Evolutionary conservation across 2,113 vertebrate genomes (phyloP).

Genomic region (Campylomormyrus numenius): DNA sequence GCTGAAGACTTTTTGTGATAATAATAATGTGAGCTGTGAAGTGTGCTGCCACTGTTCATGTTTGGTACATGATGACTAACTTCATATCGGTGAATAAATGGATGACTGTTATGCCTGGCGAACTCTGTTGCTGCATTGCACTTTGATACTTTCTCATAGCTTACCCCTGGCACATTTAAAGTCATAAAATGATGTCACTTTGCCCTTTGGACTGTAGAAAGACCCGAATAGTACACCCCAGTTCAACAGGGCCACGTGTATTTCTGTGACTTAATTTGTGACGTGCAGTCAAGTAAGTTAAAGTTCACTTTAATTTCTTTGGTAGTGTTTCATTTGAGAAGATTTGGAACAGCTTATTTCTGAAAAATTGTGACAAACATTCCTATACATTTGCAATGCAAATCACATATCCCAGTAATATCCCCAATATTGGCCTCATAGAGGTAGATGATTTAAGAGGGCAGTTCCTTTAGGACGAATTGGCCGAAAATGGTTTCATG

Average conservation of each 20-base stretch:
- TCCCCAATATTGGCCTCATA: not conserved
- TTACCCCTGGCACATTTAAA: not conserved
- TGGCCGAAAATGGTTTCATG: not conserved
- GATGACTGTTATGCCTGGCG: not conserved
- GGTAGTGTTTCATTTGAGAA: not conserved
- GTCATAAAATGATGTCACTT: conserved; percentile 7
- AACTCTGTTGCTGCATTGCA: not conserved
- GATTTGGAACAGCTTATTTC: not conserved
- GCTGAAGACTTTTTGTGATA: not conserved
- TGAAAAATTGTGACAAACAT: not conserved
- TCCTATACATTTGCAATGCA: not conserved
- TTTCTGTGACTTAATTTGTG: not conserved
- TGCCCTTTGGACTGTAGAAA: conserved; percentile 27
- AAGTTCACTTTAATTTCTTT: conserved; percentile 2
- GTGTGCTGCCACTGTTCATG: not conserved
- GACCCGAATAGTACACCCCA: conserved; percentile 23
- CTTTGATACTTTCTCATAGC: conserved; percentile 3
- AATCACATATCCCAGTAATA: not conserved
- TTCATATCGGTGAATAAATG: not conserved
- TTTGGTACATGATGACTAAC: not conserved
- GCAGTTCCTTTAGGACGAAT: not conserved
- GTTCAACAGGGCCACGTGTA: conserved; percentile 17
- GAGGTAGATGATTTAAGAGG: not conserved
- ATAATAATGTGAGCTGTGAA: not conserved
- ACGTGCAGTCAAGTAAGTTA: not conserved